A percentile compares a stretch with the other conserved stretches of the same genome.
Evolutionary conservation across 1,140 invertebrate genomes (phyloP).

Genomic region (Trachelipus rathkii): DNA sequence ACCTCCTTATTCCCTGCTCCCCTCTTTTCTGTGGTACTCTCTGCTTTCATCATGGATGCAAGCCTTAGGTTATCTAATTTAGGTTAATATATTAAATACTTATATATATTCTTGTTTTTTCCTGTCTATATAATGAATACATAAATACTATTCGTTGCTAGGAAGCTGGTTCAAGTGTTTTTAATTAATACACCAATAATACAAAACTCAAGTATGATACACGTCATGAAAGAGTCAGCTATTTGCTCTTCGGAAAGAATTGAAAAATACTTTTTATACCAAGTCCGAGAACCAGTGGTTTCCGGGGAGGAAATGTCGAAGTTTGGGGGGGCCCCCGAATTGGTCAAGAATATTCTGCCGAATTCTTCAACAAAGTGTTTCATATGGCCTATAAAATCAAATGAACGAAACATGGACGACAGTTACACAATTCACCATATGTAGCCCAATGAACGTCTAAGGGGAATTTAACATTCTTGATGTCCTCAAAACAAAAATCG

Average conservation of each 20-base stretch:
- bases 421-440: slow-evolving; percentile 71
- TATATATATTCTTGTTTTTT: too few species aligned
- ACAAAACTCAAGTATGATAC: neutral
- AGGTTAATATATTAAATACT: too few species aligned
- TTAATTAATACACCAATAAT: neutral
- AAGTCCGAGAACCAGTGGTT: slow-evolving; percentile 64
- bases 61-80: too few species aligned
- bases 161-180: neutral
- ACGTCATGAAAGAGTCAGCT: neutral
- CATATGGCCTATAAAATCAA: slow-evolving; percentile 80
- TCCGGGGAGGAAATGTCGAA: slow-evolving; percentile 61
- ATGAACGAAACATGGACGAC: slow-evolving; percentile 77
- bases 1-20: too few species aligned
- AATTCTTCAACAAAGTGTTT: slow-evolving; percentile 67
- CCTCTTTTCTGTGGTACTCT: too few species aligned
- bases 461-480: slow-evolving; percentile 45
- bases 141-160: too few species aligned
- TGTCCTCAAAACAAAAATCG: slow-evolving; percentile 58
- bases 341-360: slow-evolving; percentile 63
- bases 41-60: too few species aligned
- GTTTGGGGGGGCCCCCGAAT: slow-evolving; percentile 58
- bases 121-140: too few species aligned
- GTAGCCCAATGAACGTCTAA: slow-evolving; percentile 87
- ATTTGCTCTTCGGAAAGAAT: neutral
- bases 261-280: slow-evolving; percentile 63